A percentile compares a stretch with the other conserved stretches of the same genome.
Evolutionary conservation across 2,113 vertebrate genomes (phyloP).

Genomic region (Elephas maximus): DNA sequence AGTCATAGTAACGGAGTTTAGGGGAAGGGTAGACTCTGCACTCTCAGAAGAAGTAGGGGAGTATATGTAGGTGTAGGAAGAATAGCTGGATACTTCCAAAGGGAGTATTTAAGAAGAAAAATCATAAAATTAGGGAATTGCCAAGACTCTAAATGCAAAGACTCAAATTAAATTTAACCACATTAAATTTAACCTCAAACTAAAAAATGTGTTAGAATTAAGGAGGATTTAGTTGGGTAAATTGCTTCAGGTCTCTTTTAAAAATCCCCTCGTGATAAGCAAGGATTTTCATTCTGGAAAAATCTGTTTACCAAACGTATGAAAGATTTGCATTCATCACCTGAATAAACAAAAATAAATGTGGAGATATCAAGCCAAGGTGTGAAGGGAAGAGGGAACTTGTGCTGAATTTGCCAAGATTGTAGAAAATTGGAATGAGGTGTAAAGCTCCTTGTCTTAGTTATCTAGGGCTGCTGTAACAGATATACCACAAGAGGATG

Average conservation of each 20-base stretch:
- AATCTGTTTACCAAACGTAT: background rate
- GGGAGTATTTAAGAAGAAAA: background rate
- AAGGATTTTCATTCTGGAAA: slow-evolving; percentile 27
- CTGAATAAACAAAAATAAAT: background rate
- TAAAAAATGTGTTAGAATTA: slow-evolving; percentile 18
- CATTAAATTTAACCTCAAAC: background rate
- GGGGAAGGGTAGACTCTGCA: background rate
- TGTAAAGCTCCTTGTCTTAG: background rate
- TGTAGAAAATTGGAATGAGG: background rate
- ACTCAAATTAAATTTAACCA: background rate
- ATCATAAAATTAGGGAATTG: background rate
- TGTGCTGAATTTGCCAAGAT: background rate
- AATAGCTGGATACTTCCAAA: background rate
- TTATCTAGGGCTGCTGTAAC: too few species aligned
- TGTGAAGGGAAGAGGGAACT: background rate
- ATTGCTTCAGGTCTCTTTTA: background rate
- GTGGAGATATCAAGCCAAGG: background rate
- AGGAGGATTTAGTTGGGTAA: slow-evolving; percentile 6
- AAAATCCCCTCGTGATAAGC: background rate
- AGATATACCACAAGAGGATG: too few species aligned
- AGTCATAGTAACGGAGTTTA: too few species aligned
- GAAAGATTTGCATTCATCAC: background rate
- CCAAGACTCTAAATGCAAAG: background rate
- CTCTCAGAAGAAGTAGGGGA: too few species aligned
- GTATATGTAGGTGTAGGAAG: background rate